phyloP scores from a whole-genome alignment of 2,888 invertebrate species.

The Seira sanloemensis region DNA sequence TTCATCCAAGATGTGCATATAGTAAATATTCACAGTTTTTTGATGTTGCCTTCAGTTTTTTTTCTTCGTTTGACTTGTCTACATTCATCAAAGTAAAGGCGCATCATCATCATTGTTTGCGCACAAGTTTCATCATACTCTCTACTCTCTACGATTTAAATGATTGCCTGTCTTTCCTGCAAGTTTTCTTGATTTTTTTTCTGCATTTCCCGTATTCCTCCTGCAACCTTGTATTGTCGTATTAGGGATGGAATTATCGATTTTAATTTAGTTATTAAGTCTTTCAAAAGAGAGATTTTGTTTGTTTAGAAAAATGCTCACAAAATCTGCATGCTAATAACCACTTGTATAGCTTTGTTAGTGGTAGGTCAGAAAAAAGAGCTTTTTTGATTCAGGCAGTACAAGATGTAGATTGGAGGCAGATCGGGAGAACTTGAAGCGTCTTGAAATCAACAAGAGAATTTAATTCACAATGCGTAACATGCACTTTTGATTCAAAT shows the following conservation, averaged over 20 bases:
- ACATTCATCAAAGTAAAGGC: not conserved
- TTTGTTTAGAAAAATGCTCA: too few species aligned
- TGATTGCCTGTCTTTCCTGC: not conserved
- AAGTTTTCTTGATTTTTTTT: not conserved
- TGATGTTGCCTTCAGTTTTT: not conserved
- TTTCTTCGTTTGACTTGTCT: conserved; percentile 17
- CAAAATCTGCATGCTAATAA: too few species aligned
- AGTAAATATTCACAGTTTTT: not conserved
- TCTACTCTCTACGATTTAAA: conserved; percentile 5
- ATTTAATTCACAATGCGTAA: too few species aligned
- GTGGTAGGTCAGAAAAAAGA: too few species aligned
- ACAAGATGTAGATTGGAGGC: not conserved
- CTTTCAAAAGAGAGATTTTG: too few species aligned
- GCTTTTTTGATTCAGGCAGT: too few species aligned
- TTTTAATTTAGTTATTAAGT: not conserved
- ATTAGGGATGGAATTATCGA: not conserved
- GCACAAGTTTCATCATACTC: conserved; percentile 11
- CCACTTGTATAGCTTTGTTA: too few species aligned
- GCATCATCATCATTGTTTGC: conserved; percentile 14
- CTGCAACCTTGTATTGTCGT: too few species aligned
- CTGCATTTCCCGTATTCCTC: too few species aligned
- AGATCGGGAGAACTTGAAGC: not conserved
- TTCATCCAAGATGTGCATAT: not conserved
- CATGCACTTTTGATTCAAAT: too few species aligned
- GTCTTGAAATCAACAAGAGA: too few species aligned